Base-by-base conservation (phyloP, 2,113 vertebrate genomes). In the Lichenostomus cassidix region DNA sequence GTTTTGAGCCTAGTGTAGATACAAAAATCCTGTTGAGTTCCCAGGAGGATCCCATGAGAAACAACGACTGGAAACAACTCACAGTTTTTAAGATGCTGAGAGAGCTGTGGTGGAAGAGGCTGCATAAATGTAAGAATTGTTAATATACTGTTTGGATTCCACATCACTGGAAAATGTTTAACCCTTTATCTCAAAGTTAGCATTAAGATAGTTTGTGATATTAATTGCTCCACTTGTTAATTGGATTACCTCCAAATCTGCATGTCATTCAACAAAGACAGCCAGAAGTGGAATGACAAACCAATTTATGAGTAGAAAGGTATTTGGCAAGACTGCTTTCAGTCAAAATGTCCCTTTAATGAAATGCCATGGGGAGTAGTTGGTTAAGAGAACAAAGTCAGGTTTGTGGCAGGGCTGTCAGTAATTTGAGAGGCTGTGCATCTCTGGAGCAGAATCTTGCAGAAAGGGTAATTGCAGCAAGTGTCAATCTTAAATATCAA, bases 321-420 rank as follows among this genome's bases (percentile, higher is more conserved):
- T 87, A 95, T 97, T 97, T 94, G 95, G 93, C 89, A 88, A 81
- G 89, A 82, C 82, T 93, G 94, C 92, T 97, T 92, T 97, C 93
- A 67, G 89, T 95, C 96, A 96, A 97, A 95, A 96, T 97, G 93
- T 42, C 75, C 85, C 94, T 96, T 96, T 96, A 97, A 97, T 96
- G 97, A 96, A 97, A 96, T 96, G 94, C 96, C 88, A 97, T 46
- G 71, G 96, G 97, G 96, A 97, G 91, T 86, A 97, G 95, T 90
- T 97, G 93, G 89, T 92, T 94, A 88, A 83, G 87, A 96, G 97
- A 97, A 98, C 98, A 98, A 98, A 98, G 97, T 97, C 92, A 95
- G 96, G 88, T 95, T 97, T 97, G 97, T 97, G 94, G 94, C 56
- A 89, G 79, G 76, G 92, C 87, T 96, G 95, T 91, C 94, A 87